Base-by-base conservation (phyloP, 2,113 vertebrate species). In the Seriola rivoliana region DNA sequence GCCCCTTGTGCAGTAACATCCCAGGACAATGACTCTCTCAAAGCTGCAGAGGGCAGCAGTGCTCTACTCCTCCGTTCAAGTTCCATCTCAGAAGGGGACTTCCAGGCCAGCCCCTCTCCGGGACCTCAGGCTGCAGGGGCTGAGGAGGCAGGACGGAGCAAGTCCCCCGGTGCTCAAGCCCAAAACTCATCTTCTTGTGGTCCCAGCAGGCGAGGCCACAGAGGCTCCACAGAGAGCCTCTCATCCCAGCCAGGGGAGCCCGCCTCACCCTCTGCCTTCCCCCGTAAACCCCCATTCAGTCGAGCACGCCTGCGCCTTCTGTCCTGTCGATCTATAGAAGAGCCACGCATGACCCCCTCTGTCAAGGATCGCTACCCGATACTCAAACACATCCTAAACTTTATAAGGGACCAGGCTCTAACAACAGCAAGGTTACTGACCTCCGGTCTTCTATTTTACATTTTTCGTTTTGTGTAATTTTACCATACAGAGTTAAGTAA, bases 311-410 rank as follows among this genome's bases (percentile, higher is more conserved):
- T 99, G 1, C 95, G 98, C 75, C 96, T 99, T 34, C 96, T 99
- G n/a, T 99, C 98, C 1, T 97, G 96, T 88, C 93, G 97, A 57
- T 99, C 98, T 0, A 80, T 97, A 90, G 98, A 99, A 57, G 98
- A 99, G 82, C 93, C 96, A 1, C 95, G 93, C 48, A 67, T 94
- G 21, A 69, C 89, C 23, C 95, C 96, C 2, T 96, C 96, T 1
- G 91, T 99, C 36, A 99, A 97, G 81, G 98, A 99, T 71, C 96
- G 96, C 77, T 97, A 97, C 38, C 97, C 96, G 0, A 85, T 98
- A 5, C 85, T 99, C 84, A 99, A 96, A 87, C 96, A 96, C 66
- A 92, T 97, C 54, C 87, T 98, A 75, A 97, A 96, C 91, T 99
- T 99, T 63, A 95, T 99, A 80, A 98, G 96, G 91, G 97, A 99